Evolutionary conservation across 1,140 invertebrate species (phyloP).

Genomic region (Philotrypesis tridentata): DNA sequence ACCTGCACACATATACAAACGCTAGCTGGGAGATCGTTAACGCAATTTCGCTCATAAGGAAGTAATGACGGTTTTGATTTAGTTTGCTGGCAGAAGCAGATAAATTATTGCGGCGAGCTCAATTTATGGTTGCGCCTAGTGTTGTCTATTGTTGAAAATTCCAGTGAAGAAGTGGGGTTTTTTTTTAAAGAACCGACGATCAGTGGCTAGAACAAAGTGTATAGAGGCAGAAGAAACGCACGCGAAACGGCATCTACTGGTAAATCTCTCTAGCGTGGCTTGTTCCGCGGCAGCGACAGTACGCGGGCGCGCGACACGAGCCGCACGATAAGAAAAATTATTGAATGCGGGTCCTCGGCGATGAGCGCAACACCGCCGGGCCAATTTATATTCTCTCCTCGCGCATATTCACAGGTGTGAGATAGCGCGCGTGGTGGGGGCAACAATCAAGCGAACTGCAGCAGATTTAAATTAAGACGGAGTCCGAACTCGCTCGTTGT

Average conservation of each 20-base stretch:
- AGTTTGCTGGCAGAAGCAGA: background rate
- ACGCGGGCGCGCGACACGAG: background rate
- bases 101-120: background rate
- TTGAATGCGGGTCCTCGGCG: background rate
- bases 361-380: no score
- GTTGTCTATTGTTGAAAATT: conserved; percentile 17
- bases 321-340: conserved; percentile 39
- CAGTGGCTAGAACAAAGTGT: no score
- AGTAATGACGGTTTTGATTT: conserved; percentile 48
- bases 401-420: conserved; percentile 1
- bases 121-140: conserved; percentile 4
- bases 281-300: background rate
- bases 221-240: no score
- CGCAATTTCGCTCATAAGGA: conserved; percentile 31
- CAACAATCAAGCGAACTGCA: background rate
- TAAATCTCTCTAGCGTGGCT: background rate
- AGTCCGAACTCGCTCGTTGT: conserved; percentile 7
- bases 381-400: conserved; percentile 11
- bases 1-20: conserved; percentile 14
- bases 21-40: conserved; percentile 23
- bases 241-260: background rate
- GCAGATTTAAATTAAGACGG: conserved; percentile 49
- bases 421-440: background rate
- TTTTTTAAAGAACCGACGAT: no score
- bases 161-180: no score